Evolutionary conservation across 2,113 vertebrate genomes (phyloP).

Genomic region (Holacanthus passer): DNA sequence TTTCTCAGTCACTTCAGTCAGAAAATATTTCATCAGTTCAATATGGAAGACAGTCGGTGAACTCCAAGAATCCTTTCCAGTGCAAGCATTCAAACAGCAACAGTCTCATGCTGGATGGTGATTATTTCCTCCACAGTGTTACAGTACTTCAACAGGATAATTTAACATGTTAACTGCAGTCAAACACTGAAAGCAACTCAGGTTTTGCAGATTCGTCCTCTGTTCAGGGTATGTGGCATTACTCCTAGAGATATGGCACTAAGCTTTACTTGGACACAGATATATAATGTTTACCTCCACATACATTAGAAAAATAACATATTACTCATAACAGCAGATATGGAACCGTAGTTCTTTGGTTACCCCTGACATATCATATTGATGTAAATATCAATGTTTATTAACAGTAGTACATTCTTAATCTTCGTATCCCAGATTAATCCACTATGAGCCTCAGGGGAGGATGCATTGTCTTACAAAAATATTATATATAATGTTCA

Average conservation of each 20-base stretch:
- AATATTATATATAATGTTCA: slow-evolving; percentile 70
- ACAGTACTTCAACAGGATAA: slow-evolving; percentile 82
- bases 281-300: slow-evolving; percentile 57
- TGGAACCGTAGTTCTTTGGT: slow-evolving; percentile 94
- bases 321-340: slow-evolving; percentile 86
- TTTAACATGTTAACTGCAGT: slow-evolving; percentile 76
- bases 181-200: slow-evolving; percentile 73
- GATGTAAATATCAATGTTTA: slow-evolving; percentile 81
- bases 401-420: slow-evolving; percentile 88
- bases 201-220: slow-evolving; percentile 66
- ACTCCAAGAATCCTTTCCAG: slow-evolving; percentile 80
- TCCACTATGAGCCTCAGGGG: slow-evolving; percentile 62
- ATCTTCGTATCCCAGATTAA: slow-evolving; percentile 85
- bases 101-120: slow-evolving; percentile 68
- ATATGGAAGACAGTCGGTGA: slow-evolving; percentile 64
- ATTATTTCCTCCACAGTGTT: slow-evolving; percentile 84
- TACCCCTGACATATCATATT: slow-evolving; percentile 89
- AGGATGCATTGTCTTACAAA: slow-evolving; percentile 68
- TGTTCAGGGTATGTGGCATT: slow-evolving; percentile 71
- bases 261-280: slow-evolving; percentile 75
- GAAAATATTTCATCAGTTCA: slow-evolving; percentile 59
- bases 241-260: slow-evolving; percentile 86
- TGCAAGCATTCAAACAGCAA: slow-evolving; percentile 81
- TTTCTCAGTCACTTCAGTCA: slow-evolving; percentile 34
- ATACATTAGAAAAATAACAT: slow-evolving; percentile 81